A percentile compares a stretch with the other conserved stretches of the same genome.
Conservation (phyloP, 2,888 invertebrate genomes). For the Isotomurus palustris region DNA sequence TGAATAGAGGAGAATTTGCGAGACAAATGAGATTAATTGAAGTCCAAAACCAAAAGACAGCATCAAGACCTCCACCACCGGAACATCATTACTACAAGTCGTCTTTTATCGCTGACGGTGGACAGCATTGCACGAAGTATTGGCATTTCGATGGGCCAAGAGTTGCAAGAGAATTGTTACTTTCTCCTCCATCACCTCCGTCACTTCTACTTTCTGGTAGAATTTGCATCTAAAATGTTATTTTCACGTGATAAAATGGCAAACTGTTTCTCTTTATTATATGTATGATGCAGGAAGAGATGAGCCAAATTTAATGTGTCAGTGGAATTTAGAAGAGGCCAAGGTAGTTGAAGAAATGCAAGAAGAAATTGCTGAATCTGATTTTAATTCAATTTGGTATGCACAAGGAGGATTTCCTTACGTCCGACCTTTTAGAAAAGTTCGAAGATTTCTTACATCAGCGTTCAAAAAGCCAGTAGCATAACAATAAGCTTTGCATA, state of each 20-base stretch:
- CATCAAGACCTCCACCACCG: not conserved
- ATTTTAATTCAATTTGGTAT: conserved; percentile 1
- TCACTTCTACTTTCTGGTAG: not conserved
- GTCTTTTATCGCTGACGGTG: not conserved
- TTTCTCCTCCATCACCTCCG: not conserved
- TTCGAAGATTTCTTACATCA: not conserved
- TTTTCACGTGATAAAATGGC: not conserved
- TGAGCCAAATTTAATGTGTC: conserved; percentile 6
- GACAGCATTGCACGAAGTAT: not conserved
- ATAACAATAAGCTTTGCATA: no score
- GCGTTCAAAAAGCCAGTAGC: conserved; percentile 6
- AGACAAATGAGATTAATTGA: not conserved
- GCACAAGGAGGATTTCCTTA: not conserved
- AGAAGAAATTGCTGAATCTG: not conserved
- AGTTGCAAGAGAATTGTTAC: conserved; percentile 1
- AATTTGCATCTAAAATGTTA: not conserved
- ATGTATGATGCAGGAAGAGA: not conserved
- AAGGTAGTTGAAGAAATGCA: not conserved
- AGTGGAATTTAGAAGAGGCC: conserved; percentile 11
- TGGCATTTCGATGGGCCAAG: conserved; percentile 6
- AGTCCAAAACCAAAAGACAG: conserved; percentile 1
- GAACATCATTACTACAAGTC: conserved; percentile 3
- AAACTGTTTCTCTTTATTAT: not conserved
- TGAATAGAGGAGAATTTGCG: not conserved
- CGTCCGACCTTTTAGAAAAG: not conserved